Evolutionary conservation across 1,140 invertebrate species (phyloP), one percentile per base, ranked within the genome.

Genomic region (Dreissena polymorpha): DNA sequence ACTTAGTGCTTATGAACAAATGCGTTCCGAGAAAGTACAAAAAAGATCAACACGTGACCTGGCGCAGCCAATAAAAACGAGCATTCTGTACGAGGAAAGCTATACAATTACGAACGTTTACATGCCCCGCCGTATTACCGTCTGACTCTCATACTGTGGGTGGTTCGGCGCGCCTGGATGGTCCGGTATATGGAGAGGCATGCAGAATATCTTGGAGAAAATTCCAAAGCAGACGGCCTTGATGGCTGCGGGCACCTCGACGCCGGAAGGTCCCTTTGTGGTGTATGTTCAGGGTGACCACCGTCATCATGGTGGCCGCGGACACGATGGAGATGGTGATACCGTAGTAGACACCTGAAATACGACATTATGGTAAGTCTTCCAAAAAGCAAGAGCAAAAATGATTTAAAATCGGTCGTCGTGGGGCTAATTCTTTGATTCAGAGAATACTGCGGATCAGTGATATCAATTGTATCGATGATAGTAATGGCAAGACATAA

Each of bases 311-410:
- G 0, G 97, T 97, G 8, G 97, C 97, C 88, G 97, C 96, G 0
- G 97, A 96, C 16, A 98, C 97, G 83, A 98, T 94, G 89, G 96
- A 97, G 86, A 98, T 98, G 87, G 97, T 97, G 0, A 97, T 96
- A 27, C 97, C 97, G 89, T 98, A 98, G 91, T 98, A 98, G 83
- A 98, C 93, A 93, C 97, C 97, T 97, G 87, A 12, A 87, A 87
- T n/a, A 18, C 49, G 12, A 10, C 29, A 6, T 50, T 68, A 21
- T 5, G 3, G 39, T 39, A 39, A 5, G 39, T 63, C 2, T n/a
- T 21, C 10, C 10, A 21, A 7, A n/a, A 2, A 63, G 23, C 18
- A 10, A 63, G 7, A 21, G 23, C 10, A 5, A 25, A 29, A 25
- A n/a, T 23, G n/a, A 69, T 69, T 18, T 29, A 23, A 29, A 23